These are phyloP conservation scores for Tetraodon nigroviridis DNA, from an alignment of 2,113 vertebrate genomes.

Conservation along the genomic window DNA sequence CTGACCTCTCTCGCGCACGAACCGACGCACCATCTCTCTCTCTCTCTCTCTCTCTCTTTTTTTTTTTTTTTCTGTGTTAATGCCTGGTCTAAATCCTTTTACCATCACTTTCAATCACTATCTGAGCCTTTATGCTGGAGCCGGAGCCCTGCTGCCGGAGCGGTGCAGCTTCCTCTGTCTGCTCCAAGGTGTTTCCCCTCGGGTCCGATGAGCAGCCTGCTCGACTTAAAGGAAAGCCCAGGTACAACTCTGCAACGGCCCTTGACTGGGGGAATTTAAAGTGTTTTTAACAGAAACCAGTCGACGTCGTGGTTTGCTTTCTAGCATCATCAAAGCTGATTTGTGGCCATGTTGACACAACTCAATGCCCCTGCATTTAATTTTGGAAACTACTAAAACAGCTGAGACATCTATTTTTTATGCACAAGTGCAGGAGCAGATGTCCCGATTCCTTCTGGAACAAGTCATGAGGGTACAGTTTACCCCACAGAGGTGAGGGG, in stretches of 20 bases:
- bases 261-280: not conserved
- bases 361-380: not conserved
- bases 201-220: constrained; percentile 54
- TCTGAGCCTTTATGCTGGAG: constrained; percentile 82
- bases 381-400: constrained; percentile 20
- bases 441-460: constrained; percentile 30
- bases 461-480: constrained; percentile 26
- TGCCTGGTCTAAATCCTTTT: constrained; percentile 83
- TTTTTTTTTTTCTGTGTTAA: constrained; percentile 78
- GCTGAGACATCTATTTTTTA: constrained; percentile 15
- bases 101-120: constrained; percentile 90
- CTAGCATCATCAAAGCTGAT: not conserved
- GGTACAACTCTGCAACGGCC: too few species aligned
- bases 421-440: constrained; percentile 31
- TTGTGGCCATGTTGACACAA: not conserved
- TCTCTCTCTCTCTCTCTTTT: constrained; percentile 50
- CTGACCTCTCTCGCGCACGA: constrained; percentile 15
- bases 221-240: constrained; percentile 78
- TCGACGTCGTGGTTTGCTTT: not conserved
- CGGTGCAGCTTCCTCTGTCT: constrained; percentile 84
- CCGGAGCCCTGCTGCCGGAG: constrained; percentile 69
- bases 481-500: constrained; percentile 30
- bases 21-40: constrained; percentile 18
- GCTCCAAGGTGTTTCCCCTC: constrained; percentile 66
- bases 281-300: not conserved